A percentile compares a stretch with the other conserved stretches of the same genome.
These are phyloP conservation scores for Platyscapa corneri DNA, from an alignment of 1,140 invertebrate species.

Conservation along the genomic window DNA sequence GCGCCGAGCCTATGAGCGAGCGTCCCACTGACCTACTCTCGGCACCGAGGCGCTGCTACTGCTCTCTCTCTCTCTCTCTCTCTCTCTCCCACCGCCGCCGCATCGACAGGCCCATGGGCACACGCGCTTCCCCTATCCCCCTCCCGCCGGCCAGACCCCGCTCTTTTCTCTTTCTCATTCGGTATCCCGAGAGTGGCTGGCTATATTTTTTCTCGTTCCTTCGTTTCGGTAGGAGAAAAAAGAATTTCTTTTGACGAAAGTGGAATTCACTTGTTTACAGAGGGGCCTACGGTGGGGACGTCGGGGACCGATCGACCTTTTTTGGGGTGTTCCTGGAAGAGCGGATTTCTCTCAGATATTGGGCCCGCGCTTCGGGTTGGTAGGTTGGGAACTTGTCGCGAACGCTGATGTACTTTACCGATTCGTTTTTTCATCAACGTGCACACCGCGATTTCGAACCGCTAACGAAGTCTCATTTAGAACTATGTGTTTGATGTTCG, in stretches of 20 bases:
- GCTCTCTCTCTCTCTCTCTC: conserved; percentile 20
- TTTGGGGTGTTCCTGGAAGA: background rate
- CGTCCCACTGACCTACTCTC: conserved; percentile 73
- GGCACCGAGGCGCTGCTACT: conserved; percentile 44
- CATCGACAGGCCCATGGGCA: conserved; percentile 25
- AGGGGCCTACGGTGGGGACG: background rate
- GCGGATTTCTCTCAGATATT: background rate
- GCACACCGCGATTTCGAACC: no score
- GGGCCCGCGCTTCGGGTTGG: background rate
- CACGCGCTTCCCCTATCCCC: conserved; percentile 42
- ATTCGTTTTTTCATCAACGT: background rate
- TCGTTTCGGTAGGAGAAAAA: background rate
- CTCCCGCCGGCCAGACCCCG: background rate
- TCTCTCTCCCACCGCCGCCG: background rate
- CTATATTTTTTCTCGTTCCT: background rate
- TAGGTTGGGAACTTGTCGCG: no score
- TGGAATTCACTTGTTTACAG: conserved; percentile 42
- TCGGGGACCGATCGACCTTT: background rate
- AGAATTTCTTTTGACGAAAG: conserved; percentile 40
- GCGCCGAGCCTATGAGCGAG: conserved; percentile 57
- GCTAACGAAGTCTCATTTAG: no score
- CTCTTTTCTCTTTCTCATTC: conserved; percentile 43
- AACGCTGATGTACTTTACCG: background rate
- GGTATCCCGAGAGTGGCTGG: background rate
- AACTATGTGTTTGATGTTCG: no score